These are phyloP conservation scores for Hippoglossus hippoglossus DNA, from an alignment of 2,797 vertebrate species.

Conservation along the genomic window DNA sequence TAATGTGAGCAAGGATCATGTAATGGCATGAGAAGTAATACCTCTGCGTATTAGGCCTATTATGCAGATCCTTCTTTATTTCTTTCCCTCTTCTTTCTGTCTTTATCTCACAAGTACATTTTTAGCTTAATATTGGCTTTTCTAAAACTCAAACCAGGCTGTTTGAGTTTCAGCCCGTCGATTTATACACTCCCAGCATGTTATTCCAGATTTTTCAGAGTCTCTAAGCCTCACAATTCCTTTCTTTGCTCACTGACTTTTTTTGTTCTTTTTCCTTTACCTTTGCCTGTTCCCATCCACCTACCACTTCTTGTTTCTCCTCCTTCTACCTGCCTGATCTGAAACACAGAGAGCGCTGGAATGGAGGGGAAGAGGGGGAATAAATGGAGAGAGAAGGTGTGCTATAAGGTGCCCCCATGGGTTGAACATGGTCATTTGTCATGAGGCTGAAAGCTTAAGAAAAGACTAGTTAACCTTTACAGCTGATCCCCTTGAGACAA, in stretches of 20 bases:
- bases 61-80: constrained; percentile 24
- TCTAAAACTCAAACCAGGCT: constrained; percentile 30
- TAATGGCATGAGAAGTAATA: constrained; percentile 42
- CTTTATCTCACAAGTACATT: constrained; percentile 25
- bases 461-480: constrained; percentile 90
- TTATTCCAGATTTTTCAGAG: constrained; percentile 13
- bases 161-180: constrained; percentile 31
- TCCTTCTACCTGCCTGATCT: constrained; percentile 52
- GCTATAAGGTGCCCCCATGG: constrained; percentile 78
- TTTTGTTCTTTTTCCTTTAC: constrained; percentile 33
- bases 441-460: constrained; percentile 88
- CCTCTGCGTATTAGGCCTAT: constrained; percentile 25
- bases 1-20: constrained; percentile 39
- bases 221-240: constrained; percentile 12
- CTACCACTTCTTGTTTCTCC: constrained; percentile 47
- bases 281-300: constrained; percentile 35
- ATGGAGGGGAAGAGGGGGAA: constrained; percentile 24
- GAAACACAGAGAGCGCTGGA: constrained; percentile 48
- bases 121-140: constrained; percentile 15
- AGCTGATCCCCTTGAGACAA: constrained; percentile 78
- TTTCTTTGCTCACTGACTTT: constrained; percentile 36
- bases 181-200: constrained; percentile 16
- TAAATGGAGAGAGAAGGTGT: constrained; percentile 69
- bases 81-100: background rate
- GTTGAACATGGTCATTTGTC: constrained; percentile 87